Base-by-base conservation (phyloP, 1,140 invertebrate genomes). In the Micrasema longulum region DNA sequence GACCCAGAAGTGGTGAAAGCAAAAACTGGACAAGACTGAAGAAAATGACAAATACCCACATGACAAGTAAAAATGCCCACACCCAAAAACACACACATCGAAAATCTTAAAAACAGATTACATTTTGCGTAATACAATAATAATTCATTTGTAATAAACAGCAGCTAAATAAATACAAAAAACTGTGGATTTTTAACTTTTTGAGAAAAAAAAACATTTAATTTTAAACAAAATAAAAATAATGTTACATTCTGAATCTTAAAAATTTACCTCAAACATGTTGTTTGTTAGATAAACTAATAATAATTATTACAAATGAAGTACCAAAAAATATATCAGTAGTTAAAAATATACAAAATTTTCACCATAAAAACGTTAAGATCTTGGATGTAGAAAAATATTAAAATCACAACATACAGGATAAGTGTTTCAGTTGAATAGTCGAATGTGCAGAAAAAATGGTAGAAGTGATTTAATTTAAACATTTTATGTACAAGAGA, bases 301-400 rank as follows among this genome's bases (percentile, higher is more conserved):
- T 55, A n/a, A 31, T n/a, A 55, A 22, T 12, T 41, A 23, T 60
- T 60, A 60, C 36, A 60, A 60, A 60, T 41, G 35, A 60, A 60
- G 16, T 48, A 47, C 26, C 26, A 64, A 31, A 64, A 45, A n/a
- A 47, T 31, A 18, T 31, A 64, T 64, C 26, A 47, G 62, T 64
- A 31, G 45, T 47, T 64, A 20, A 64, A 47, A 64, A 64, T 64
- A 41, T 64, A 64, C 62, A 64, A 12, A 60, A 10, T 48, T 60
- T 38, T 43, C 35, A 23, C 6, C 20, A n/a, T 26, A 20, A 38
- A 41, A 41, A 60, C 11, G 22, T 18, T 60, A 18, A 14, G 12
- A 43, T 11, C 23, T 9, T 57, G 18, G 36, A 57, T 36, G 14
- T 57, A 36, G 31, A 16, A 57, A 57, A 36, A 64, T 41, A 64